Evolutionary conservation across 2,797 vertebrate genomes (phyloP), one percentile per base, ranked within the genome.

Genomic region (Syngnathus acus): DNA sequence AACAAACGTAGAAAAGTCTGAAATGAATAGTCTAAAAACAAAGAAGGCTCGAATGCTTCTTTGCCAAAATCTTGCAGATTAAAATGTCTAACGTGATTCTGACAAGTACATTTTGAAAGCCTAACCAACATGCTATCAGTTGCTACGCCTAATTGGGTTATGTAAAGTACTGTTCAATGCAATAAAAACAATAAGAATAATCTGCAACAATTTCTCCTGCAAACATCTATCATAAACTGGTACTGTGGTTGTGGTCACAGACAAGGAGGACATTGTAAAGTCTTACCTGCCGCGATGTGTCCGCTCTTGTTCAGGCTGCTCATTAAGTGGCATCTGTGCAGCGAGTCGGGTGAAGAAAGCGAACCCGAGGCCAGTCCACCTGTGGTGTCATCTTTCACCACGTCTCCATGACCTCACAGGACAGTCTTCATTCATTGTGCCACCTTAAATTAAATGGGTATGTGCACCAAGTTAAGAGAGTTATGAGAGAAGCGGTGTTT

Each of bases 371-470:
- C 26, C 55, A 2, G 10, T 21, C 57, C 57, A n/a, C 57, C 17
- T n/a, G 39, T 13, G 39, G 59, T 61, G 59, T 61, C 59, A 42
- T 61, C 59, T 61, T 61, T 19, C 39, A 42, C 19, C 39, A 7
- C 2, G 57, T 59, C 37, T 39, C 57, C 26, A 58, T 39, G 57
- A 61, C 59, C 19, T 9, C 55, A 57, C 55, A 5, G 26, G 54
- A 14, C 2, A 11, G 16, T 11, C 39, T 42, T n/a, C 19, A 42
- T 42, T n/a, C 19, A 42, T 21, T 42, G 58, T 60, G 1, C 21
- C 38, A 40, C 8, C 37, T 60, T 40, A 9, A 42, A 19, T 60
- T 38, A 38, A 59, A 39, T 1, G 17, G 10, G 32, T 9, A 39
- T 38, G 16, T 19, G 1, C 37, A 19, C n/a, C 51, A 3, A 5